A percentile compares a stretch with the other conserved stretches of the same genome.
These are phyloP conservation scores for Sylvietta virens DNA, from an alignment of 2,113 vertebrate species.

Conservation along the genomic window DNA sequence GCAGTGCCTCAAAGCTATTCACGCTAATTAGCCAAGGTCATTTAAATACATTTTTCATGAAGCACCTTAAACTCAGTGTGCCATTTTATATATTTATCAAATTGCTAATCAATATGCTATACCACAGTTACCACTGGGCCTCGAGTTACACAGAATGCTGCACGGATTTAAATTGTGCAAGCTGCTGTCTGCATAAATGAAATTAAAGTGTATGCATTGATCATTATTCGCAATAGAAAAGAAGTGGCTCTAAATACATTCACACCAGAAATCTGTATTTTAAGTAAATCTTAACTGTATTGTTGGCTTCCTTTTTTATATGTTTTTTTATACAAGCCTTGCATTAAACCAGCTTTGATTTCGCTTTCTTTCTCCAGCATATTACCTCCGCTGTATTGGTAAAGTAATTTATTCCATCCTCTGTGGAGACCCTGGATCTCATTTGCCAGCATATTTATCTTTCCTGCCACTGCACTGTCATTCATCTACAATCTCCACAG, in stretches of 20 bases:
- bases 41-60: slow-evolving; percentile 80
- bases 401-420: slow-evolving; percentile 84
- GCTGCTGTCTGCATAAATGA: slow-evolving; percentile 63
- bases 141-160: slow-evolving; percentile 60
- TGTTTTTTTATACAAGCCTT: slow-evolving; percentile 66
- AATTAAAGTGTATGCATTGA: slow-evolving; percentile 52
- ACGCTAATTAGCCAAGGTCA: slow-evolving; percentile 73
- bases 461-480: slow-evolving; percentile 80
- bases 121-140: slow-evolving; percentile 62
- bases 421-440: slow-evolving; percentile 77
- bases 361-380: slow-evolving; percentile 74
- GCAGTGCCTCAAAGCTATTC: slow-evolving; percentile 61
- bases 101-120: slow-evolving; percentile 79
- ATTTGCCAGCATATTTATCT: slow-evolving; percentile 85
- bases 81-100: slow-evolving; percentile 79
- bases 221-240: slow-evolving; percentile 49
- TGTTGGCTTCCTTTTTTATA: neutral
- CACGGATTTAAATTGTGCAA: slow-evolving; percentile 71
- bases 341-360: slow-evolving; percentile 74
- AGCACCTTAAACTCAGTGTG: slow-evolving; percentile 69
- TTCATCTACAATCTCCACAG: slow-evolving; percentile 79
- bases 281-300: slow-evolving; percentile 58
- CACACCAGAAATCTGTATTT: slow-evolving; percentile 42
- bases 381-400: slow-evolving; percentile 75
- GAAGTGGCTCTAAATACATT: slow-evolving; percentile 32